phyloP scores from a whole-genome alignment of 2,888 invertebrate genomes.

The Nomada ferruginata region DNA sequence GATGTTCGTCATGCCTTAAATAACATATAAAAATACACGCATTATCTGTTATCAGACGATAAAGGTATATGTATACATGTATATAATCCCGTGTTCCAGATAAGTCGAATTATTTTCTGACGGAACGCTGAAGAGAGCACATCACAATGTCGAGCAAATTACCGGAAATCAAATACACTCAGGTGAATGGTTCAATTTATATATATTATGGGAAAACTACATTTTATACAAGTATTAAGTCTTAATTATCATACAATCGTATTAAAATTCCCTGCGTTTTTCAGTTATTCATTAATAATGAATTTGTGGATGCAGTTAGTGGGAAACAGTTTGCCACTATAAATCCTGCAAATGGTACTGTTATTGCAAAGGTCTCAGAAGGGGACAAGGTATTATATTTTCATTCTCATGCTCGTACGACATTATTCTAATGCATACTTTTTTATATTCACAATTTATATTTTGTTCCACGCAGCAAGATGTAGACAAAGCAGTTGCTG shows the following conservation, averaged over 20 bases:
- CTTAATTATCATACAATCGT: neutral
- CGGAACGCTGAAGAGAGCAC: neutral
- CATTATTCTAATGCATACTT: neutral
- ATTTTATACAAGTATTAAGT: neutral
- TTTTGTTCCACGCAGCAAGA: conserved; percentile 87
- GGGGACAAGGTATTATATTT: conserved; percentile 89
- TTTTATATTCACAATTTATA: neutral
- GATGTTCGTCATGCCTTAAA: neutral
- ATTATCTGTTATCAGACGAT: conserved; percentile 21
- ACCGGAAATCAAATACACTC: conserved; percentile 61
- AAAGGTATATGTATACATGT: neutral
- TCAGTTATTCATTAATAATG: conserved; percentile 93
- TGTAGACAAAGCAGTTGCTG: conserved; percentile 91
- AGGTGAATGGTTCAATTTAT: conserved; percentile 49
- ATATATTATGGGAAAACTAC: neutral
- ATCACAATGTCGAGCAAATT: conserved; percentile 43
- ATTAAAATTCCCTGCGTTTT: conserved; percentile 67
- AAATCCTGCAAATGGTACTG: conserved; percentile 92
- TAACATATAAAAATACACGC: conserved; percentile 19
- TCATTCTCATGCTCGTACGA: neutral
- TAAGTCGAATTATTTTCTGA: neutral
- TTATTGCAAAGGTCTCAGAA: conserved; percentile 92
- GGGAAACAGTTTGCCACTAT: conserved; percentile 94
- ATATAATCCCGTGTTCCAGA: neutral
- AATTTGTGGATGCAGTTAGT: conserved; percentile 92